A percentile compares a stretch with the other conserved stretches of the same genome.
Conservation (phyloP, 2,113 vertebrate genomes). For the Paramormyrops kingsleyae region DNA sequence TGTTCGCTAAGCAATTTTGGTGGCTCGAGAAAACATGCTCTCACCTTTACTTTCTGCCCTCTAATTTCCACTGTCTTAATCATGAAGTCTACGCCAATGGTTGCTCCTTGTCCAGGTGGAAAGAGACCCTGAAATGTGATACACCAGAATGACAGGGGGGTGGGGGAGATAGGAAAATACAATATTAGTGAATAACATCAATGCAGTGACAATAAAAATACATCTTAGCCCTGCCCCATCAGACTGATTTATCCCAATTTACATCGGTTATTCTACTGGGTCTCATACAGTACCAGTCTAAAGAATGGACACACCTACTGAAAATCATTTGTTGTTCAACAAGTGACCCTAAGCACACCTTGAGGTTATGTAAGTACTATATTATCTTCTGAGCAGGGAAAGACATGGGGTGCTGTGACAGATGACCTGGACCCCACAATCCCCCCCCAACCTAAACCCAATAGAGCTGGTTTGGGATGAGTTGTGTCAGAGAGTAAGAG, state of each 20-base stretch:
- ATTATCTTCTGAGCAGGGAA: not conserved
- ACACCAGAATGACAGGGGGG: not conserved
- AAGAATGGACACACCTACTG: not conserved
- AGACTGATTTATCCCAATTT: not conserved
- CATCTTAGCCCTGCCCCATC: not conserved
- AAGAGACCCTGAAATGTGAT: constrained; percentile 77
- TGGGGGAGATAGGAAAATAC: not conserved
- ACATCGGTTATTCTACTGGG: not conserved
- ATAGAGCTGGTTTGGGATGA: too few relatives aligned
- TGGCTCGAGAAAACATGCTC: constrained; percentile 9
- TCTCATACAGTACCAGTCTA: not conserved
- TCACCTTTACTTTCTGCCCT: constrained; percentile 96
- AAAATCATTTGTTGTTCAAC: not conserved
- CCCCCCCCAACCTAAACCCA: too few relatives aligned
- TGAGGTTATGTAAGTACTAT: not conserved
- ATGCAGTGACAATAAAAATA: not conserved
- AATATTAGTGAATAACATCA: not conserved
- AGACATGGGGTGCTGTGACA: not conserved
- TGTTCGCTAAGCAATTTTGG: not conserved
- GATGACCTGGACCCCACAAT: too few relatives aligned
- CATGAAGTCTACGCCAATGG: constrained; percentile 98
- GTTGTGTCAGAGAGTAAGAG: too few relatives aligned
- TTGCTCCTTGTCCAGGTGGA: constrained; percentile 96
- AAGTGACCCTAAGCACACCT: not conserved
- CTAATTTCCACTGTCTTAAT: constrained; percentile 99